These are phyloP conservation scores for Thamnaconus septentrionalis DNA, from an alignment of 2,113 vertebrate species.

Conservation along the genomic window DNA sequence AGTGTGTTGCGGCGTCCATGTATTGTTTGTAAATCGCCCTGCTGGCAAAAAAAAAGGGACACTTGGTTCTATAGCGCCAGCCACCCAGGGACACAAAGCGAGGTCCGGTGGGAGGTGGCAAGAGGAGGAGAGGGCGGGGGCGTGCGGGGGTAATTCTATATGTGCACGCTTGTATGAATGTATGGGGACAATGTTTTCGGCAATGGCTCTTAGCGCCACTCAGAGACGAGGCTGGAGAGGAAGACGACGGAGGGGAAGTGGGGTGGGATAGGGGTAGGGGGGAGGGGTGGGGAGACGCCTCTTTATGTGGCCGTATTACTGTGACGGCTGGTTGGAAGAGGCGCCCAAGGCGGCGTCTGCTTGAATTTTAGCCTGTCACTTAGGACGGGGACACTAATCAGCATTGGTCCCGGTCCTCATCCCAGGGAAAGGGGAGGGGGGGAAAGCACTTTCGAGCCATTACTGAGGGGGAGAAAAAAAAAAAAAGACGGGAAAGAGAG, in stretches of 20 bases:
- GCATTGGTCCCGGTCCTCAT: constrained; percentile 71
- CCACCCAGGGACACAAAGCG: constrained; percentile 57
- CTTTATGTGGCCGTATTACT: constrained; percentile 63
- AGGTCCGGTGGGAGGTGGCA: constrained; percentile 41
- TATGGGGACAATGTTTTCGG: constrained; percentile 33
- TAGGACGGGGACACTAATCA: constrained; percentile 77
- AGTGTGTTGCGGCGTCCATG: constrained; percentile 68
- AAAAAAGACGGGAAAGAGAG: constrained; percentile 23
- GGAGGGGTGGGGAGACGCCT: constrained; percentile 13
- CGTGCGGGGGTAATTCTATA: constrained; percentile 43
- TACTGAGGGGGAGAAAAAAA: constrained; percentile 44
- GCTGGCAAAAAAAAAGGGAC: constrained; percentile 64
- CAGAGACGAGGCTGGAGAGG: constrained; percentile 29
- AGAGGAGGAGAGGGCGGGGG: constrained; percentile 19
- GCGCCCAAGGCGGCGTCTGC: constrained; percentile 67
- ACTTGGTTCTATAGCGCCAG: constrained; percentile 62
- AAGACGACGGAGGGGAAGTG: constrained; percentile 26
- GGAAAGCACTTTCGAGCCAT: constrained; percentile 67
- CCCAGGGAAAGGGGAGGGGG: constrained; percentile 53
- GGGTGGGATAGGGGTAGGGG: too few species aligned
- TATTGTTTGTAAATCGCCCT: constrained; percentile 77
- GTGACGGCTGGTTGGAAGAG: constrained; percentile 74
- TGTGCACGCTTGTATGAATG: constrained; percentile 33
- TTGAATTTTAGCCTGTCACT: constrained; percentile 75
- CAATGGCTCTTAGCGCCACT: constrained; percentile 20